Evolutionary conservation across 92 coral and sea anemone species (phyloP).

Genomic region (Epizoanthus illoricatus): DNA sequence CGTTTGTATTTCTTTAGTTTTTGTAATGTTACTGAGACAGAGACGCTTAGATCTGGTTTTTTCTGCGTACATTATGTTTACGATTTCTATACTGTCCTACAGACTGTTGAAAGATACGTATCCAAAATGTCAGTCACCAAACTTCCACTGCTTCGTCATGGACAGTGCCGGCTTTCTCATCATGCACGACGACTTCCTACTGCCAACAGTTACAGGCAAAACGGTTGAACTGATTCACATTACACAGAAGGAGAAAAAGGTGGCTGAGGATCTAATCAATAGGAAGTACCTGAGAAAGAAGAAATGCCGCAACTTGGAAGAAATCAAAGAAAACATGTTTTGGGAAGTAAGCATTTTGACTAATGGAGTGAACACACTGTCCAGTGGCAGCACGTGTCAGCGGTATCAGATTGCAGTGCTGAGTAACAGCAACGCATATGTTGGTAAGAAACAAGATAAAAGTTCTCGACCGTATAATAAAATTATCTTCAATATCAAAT

Average conservation of each 20-base stretch:
- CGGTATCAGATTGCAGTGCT: slow-evolving; percentile 44
- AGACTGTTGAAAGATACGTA: slow-evolving; percentile 58
- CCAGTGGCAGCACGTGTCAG: slow-evolving; percentile 11
- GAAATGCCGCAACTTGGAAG: slow-evolving; percentile 49
- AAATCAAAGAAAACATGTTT: slow-evolving; percentile 42
- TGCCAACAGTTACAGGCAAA: slow-evolving; percentile 28
- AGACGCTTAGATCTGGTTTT: too few relatives aligned
- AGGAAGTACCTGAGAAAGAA: slow-evolving; percentile 39
- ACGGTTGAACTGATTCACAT: slow-evolving; percentile 47
- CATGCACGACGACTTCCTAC: slow-evolving; percentile 57
- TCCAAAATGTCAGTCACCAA: slow-evolving; percentile 30
- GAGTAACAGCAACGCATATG: slow-evolving; percentile 42
- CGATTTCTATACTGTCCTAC: not conserved
- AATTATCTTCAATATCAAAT: too few relatives aligned
- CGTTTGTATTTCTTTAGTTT: too few relatives aligned
- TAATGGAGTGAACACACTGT: slow-evolving; percentile 36
- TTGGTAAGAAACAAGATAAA: slow-evolving; percentile 18
- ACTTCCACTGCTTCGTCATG: slow-evolving; percentile 56
- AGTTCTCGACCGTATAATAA: too few relatives aligned
- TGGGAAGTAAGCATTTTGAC: slow-evolving; percentile 39
- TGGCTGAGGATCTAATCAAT: slow-evolving; percentile 53
- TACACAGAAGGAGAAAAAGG: slow-evolving; percentile 7
- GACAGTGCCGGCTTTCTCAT: not conserved
- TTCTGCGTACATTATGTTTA: too few relatives aligned
- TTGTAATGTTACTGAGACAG: too few relatives aligned